Percentiles rank a stretch among this genome's conserved stretches.
Evolutionary conservation across 2,113 vertebrate genomes (phyloP).

Genomic region (Microcebus ravelobensis): DNA sequence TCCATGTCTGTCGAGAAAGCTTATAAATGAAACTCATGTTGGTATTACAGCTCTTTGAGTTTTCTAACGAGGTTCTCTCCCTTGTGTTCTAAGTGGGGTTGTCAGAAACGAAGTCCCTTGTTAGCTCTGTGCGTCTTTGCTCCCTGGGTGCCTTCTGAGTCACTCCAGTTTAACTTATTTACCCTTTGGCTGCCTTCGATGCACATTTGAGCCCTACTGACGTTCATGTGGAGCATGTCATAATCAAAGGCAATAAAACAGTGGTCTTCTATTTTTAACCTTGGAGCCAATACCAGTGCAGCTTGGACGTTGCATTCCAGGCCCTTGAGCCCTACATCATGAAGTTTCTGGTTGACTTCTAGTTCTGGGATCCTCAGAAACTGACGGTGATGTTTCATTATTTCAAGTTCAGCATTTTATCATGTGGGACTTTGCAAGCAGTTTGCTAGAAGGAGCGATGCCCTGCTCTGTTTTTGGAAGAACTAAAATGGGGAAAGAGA

Average conservation of each 20-base stretch:
- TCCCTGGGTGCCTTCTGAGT: conserved; percentile 77
- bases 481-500: background rate
- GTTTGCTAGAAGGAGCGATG: background rate
- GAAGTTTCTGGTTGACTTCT: background rate
- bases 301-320: background rate
- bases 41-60: background rate
- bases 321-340: background rate
- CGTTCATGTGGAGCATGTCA: conserved; percentile 59
- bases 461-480: conserved; percentile 24
- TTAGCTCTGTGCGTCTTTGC: conserved; percentile 57
- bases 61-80: conserved; percentile 56
- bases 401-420: conserved; percentile 41
- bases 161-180: conserved; percentile 74
- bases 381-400: background rate
- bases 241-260: conserved; percentile 46
- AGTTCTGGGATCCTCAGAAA: conserved; percentile 29
- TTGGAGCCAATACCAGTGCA: background rate
- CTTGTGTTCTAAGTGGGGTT: conserved; percentile 50
- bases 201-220: conserved; percentile 25
- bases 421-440: background rate
- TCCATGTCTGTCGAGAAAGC: background rate
- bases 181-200: conserved; percentile 68
- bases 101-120: conserved; percentile 64
- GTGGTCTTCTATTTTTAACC: background rate
- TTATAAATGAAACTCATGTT: conserved; percentile 10